Evolutionary conservation across 2,797 vertebrate genomes (phyloP).

Genomic region (Hydrolagus colliei): DNA sequence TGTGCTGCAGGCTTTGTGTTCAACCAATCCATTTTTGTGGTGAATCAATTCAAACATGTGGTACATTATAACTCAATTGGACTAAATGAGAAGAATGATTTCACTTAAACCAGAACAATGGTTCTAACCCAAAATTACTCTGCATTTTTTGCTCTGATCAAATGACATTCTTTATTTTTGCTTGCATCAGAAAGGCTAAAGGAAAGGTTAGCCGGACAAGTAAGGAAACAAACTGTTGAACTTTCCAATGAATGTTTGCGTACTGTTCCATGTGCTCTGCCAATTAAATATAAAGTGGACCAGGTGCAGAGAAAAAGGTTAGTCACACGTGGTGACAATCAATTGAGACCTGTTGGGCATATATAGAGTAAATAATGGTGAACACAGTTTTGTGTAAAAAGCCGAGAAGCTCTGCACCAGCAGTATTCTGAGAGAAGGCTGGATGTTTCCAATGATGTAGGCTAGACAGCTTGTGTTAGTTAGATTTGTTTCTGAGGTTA

Average conservation of each 20-base stretch:
- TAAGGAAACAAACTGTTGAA: not conserved
- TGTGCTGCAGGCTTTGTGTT: no score
- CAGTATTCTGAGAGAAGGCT: not conserved
- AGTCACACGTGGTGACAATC: not conserved
- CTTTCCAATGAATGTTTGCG: not conserved
- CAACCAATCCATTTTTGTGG: no score
- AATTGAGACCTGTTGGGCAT: not conserved
- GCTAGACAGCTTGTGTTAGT: not conserved
- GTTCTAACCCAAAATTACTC: not conserved
- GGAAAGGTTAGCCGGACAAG: not conserved
- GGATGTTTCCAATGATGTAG: not conserved
- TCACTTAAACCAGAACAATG: not conserved
- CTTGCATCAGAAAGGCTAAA: not conserved
- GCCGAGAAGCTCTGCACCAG: not conserved
- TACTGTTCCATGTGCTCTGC: not conserved
- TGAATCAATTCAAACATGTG: no score
- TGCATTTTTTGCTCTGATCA: no score
- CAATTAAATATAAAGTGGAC: not conserved
- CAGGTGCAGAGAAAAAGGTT: not conserved
- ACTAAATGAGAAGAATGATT: not conserved
- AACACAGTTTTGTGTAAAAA: not conserved
- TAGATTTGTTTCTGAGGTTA: not conserved
- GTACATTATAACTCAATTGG: no score
- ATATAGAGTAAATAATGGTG: not conserved
- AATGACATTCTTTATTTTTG: not conserved